Base-by-base conservation (phyloP, 2,888 invertebrate genomes). In the Allygus modestus region DNA sequence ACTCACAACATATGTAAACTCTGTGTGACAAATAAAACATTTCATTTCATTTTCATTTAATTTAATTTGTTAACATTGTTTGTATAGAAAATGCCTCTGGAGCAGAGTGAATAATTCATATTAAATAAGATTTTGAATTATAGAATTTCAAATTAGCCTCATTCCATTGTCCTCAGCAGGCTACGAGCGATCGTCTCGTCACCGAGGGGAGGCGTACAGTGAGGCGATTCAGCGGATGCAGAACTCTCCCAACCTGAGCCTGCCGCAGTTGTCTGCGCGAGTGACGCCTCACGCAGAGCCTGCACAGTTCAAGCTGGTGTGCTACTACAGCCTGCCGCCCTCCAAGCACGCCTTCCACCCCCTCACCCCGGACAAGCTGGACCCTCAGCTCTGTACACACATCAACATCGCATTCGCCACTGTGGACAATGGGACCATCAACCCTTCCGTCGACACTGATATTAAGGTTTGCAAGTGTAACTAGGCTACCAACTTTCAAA, bases 341-440 rank as follows among this genome's bases (percentile, higher is more conserved):
- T 88, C 89, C 87, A 83, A 87, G 86, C 88, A 89, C 87, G 89
- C 89, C 87, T 88, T 87, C 83, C 88, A 88, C 82, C 89, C 90
- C 85, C 90, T 95, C 82, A 89, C 90, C 88, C 93, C 95, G 7
- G 89, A 90, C 46, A 90, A 92, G 87, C 92, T 97, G 41, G 94
- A 96, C 89, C 93, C 96, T 31, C 90, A 92, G 88, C 91, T 97
- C 84, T 97, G 97, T 89, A 96, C 97, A 0, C 97, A 97, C 90
- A 93, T 97, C 85, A 96, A 96, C 89, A 91, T 96, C 84, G 97
- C 95, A 65, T 95, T 96, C 91, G 95, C 94, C 28, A 89, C 90
- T 85, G 91, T 97, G 58, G 89, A 89, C 4, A 93, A 96, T 88
- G 93, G 93, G 87, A 91, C 92, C 11, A 90, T 97, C 41, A 87